Conservation (phyloP, 2,888 invertebrate genomes). For the Temnothorax rugatulus region DNA sequence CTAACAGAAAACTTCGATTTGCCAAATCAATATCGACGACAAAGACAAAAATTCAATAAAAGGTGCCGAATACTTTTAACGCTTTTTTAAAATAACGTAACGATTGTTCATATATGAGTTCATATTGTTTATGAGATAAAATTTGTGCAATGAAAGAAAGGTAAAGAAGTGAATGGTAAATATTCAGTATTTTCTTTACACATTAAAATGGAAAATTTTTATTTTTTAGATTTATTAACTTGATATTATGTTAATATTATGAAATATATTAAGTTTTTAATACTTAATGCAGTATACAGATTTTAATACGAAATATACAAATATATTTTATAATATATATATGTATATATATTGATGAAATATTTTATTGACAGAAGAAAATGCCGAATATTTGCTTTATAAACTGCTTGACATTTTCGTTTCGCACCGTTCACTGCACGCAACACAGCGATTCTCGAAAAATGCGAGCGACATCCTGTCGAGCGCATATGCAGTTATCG, state of each 20-base stretch:
- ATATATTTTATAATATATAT: not conserved
- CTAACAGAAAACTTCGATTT: conserved; percentile 35
- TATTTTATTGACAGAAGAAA: conserved; percentile 24
- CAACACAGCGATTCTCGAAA: conserved; percentile 11
- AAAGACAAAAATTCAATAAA: not conserved
- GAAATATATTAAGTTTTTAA: conserved; percentile 5
- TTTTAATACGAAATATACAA: not conserved
- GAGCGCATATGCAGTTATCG: conserved; percentile 14
- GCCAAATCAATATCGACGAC: conserved; percentile 6
- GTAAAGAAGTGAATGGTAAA: not conserved
- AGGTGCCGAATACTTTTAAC: not conserved
- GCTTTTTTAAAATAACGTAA: not conserved
- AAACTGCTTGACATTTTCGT: conserved; percentile 28
- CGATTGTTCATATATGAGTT: not conserved
- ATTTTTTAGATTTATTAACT: not conserved
- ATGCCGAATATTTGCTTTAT: conserved; percentile 27
- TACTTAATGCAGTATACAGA: not conserved
- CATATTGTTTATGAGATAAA: not conserved
- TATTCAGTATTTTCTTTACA: not conserved
- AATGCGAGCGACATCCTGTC: conserved; percentile 34
- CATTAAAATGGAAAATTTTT: not conserved
- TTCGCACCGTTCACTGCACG: conserved; percentile 1
- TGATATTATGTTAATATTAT: not conserved
- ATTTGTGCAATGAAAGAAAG: not conserved
- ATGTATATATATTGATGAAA: not conserved